A percentile compares a stretch with the other conserved stretches of the same genome.
Conservation (phyloP, 2,888 invertebrate species). For the Hyposoter didymator region DNA sequence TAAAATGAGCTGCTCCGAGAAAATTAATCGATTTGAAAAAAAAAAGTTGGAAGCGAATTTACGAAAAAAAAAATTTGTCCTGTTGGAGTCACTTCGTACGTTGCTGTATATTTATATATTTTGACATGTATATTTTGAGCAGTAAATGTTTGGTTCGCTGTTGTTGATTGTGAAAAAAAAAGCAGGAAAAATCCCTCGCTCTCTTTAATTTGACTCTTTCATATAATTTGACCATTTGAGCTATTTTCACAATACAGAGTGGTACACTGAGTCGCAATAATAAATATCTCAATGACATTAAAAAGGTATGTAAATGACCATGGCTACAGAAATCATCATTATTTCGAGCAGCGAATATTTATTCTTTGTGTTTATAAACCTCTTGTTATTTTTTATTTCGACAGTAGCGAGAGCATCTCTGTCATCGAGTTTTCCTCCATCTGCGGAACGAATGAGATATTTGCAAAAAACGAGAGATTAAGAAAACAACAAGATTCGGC, state of each 20-base stretch:
- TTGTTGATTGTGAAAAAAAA: constrained; percentile 65
- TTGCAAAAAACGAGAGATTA: neutral
- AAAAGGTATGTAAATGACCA: constrained; percentile 81
- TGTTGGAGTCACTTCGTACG: neutral
- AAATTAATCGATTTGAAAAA: too few species aligned
- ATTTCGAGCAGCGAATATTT: constrained; percentile 47
- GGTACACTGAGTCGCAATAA: constrained; percentile 55
- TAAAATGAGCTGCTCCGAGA: too few species aligned
- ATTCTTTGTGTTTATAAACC: constrained; percentile 13
- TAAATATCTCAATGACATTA: constrained; percentile 64
- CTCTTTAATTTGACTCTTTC: constrained; percentile 55
- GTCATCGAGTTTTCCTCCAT: constrained; percentile 15
- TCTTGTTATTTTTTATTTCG: constrained; percentile 13
- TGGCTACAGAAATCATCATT: constrained; percentile 84
- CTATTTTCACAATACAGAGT: constrained; percentile 58
- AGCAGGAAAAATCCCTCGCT: constrained; percentile 45
- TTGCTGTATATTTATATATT: neutral
- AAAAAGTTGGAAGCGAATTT: neutral
- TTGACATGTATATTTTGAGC: constrained; percentile 16
- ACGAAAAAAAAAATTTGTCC: neutral
- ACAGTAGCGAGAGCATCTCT: constrained; percentile 19
- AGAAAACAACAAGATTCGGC: neutral
- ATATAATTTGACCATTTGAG: constrained; percentile 57
- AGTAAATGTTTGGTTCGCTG: constrained; percentile 71
- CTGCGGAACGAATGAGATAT: constrained; percentile 19